Conservation (phyloP, 1,140 invertebrate genomes). For the Tetraneura akinire region DNA sequence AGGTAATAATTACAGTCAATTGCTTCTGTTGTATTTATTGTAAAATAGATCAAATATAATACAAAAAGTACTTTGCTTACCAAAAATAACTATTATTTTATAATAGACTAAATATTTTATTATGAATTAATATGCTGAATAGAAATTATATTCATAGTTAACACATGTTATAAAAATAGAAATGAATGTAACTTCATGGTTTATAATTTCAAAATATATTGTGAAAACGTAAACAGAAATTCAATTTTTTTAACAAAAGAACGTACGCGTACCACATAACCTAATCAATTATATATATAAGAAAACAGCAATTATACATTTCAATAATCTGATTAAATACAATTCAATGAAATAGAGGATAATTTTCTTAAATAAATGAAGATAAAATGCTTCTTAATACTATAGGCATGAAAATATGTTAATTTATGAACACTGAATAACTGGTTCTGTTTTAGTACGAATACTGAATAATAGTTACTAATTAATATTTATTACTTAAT, state of each 20-base stretch:
- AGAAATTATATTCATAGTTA: not conserved
- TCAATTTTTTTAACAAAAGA: constrained; percentile 12
- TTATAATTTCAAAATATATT: not conserved
- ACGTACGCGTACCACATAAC: not conserved
- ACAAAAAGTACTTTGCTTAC: not conserved
- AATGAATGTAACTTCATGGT: constrained; percentile 20
- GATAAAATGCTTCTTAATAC: too few relatives aligned
- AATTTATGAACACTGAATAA: too few relatives aligned
- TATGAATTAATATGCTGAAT: not conserved
- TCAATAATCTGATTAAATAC: too few relatives aligned
- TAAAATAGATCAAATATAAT: not conserved
- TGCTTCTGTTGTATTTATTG: not conserved
- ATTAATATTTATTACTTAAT: too few relatives aligned
- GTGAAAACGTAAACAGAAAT: not conserved
- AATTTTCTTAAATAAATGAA: too few relatives aligned
- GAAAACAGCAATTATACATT: not conserved
- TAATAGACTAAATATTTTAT: too few relatives aligned
- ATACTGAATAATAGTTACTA: too few relatives aligned
- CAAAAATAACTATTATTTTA: not conserved
- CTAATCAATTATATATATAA: not conserved
- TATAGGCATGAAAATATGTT: too few relatives aligned
- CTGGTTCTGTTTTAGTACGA: too few relatives aligned
- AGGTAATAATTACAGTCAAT: too few relatives aligned
- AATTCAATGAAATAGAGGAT: too few relatives aligned
- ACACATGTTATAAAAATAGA: not conserved